Evolutionary conservation across 2,888 invertebrate genomes (phyloP), one percentile per base, ranked within the genome.

Genomic region (Lordiphosa andalusiaca): DNA sequence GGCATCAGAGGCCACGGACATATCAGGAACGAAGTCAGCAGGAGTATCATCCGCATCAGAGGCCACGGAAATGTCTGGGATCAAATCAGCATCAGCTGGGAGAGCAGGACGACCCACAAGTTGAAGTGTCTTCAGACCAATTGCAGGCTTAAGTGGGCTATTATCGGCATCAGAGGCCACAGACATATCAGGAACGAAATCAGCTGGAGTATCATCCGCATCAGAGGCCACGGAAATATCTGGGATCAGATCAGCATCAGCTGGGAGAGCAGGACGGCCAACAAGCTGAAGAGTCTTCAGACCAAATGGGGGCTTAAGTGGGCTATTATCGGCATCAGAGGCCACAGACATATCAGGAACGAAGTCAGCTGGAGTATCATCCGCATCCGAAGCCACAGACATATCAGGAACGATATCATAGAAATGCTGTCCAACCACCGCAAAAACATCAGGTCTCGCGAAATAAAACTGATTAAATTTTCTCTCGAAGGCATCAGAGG

Each of bases 281-380:
- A 41, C 41, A 7, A 49, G 40, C 42, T 39, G 48, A 16, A 12
- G 19, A n/a, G 25, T 25, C 5, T 25, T 16, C 42, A 16, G 6
- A 19, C 19, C 19, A 3, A 19, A 9, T 9, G 4, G 2, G 30
- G 42, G 30, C 10, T 42, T 13, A 3, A 13, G 25, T 9, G 42
- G 21, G 36, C 10, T 39, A 9, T 47, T 33, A 39, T 46, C 39
- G 4, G 36, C 49, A 55, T 53, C 55, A 19, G 41, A 40, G 10
- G 47, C 67, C 1, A 54, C 55, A 2, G 65, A 61, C 39, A 69
- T 62, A 1, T 73, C 73, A 25, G 72, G 70, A 5, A 67, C 60
- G 3, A 33, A 37, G 35, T 59, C 38, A n/a, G 52, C 55, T 19
- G 35, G 33, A 12, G 33, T 35, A 13, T 69, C 49, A 13, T 54